Evolutionary conservation across 1,140 invertebrate genomes (phyloP), one percentile per base, ranked within the genome.

Genomic region (Meloidogyne floridensis): DNA sequence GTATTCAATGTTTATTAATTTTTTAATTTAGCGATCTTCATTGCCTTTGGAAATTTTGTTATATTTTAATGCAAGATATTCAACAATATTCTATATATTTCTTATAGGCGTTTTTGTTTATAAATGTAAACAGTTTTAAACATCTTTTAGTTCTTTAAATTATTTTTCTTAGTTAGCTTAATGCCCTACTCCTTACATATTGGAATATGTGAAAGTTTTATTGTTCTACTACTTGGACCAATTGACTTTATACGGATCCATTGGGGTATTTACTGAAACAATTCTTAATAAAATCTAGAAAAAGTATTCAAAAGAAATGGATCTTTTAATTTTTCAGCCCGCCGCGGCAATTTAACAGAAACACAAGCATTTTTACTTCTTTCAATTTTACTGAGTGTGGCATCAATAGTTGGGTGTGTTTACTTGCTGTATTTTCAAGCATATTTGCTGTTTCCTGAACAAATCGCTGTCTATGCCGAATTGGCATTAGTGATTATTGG

Each of bases 361-460:
- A 79, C 77, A 42, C 51, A 69, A 6, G 69, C 77, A 10, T 20
- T 42, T 51, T 72, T 79, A 18, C n/a, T 79, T 18, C 72, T 79
- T 9, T 79, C 77, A 18, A 18, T 79, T 65, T 72, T 79, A n/a
- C 51, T 79, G 4, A 69, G 77, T 69, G 11, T 79, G 53, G 65
- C 77, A 20, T 69, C 32, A 47, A 51, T 18, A 4, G 51, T 72
- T 18, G 20, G 53, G 9, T 79, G 77, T 47, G 51, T 72, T 13
- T 79, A 79, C 32, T 69, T 79, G 65, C 43, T 72, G 2, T 72
- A 71, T 18, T 42, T 79, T 51, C 77, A 79, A 47, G 72, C 77
- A 20, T 79, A 79, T 72, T 53, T 79, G n/a, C 51, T 72, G 10
- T 79, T 79, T 6, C 8, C 47, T 7, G 77, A 79, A 79, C 77